phyloP scores from a whole-genome alignment of 2,888 invertebrate genomes.

The Cylloceria caligata region DNA sequence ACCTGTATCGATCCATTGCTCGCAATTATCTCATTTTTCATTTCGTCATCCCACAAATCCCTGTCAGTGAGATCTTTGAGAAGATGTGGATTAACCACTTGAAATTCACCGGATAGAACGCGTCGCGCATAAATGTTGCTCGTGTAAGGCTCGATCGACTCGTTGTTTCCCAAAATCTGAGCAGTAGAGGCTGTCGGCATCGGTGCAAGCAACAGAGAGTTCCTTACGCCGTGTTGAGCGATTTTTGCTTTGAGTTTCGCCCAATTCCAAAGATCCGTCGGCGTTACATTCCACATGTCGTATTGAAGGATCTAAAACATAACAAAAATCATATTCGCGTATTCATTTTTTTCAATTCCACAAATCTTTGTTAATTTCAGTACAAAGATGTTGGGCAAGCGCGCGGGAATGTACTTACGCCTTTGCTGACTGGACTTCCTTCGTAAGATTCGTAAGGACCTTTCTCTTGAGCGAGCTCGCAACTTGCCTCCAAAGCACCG shows the following conservation, averaged over 20 bases:
- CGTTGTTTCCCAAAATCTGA: constrained; percentile 99
- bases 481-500: constrained; percentile 98
- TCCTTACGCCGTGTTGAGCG: constrained; percentile 94
- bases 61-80: constrained; percentile 96
- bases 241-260: constrained; percentile 92
- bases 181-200: constrained; percentile 99
- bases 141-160: constrained; percentile 99
- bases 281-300: constrained; percentile 98
- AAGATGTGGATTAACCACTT: constrained; percentile 98
- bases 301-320: constrained; percentile 92
- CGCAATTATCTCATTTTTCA: constrained; percentile 97
- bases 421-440: constrained; percentile 97
- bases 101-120: constrained; percentile 98
- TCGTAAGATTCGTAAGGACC: constrained; percentile 96
- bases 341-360: no score
- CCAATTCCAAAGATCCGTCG: constrained; percentile 97
- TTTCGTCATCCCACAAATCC: constrained; percentile 96
- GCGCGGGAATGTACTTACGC: constrained; percentile 85
- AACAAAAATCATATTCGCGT: background rate
- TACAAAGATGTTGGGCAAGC: background rate
- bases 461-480: constrained; percentile 93
- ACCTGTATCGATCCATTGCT: constrained; percentile 96
- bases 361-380: background rate
- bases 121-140: constrained; percentile 98
- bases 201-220: constrained; percentile 96